phyloP scores from a whole-genome alignment of 2,113 vertebrate species.

The Nerophis lumbriciformis region DNA sequence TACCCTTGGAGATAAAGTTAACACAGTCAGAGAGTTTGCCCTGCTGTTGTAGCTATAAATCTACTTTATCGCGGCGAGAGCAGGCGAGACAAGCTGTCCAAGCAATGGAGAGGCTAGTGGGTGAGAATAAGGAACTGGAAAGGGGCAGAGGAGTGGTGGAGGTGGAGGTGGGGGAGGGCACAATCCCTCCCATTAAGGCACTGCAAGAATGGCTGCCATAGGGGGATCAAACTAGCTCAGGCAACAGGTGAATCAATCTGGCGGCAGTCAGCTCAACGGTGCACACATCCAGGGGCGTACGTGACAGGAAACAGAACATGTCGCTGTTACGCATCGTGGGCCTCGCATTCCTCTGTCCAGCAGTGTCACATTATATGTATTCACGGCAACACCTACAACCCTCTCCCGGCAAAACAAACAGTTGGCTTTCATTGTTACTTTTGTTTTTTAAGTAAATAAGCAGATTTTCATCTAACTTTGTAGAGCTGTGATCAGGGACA shows the following conservation, averaged over 20 bases:
- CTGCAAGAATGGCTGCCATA: constrained; percentile 25
- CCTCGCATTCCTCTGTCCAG: constrained; percentile 28
- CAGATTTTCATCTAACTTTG: too few species aligned
- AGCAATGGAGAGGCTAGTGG: not conserved
- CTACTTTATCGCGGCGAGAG: constrained; percentile 49
- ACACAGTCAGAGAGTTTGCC: constrained; percentile 63
- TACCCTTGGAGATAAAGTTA: constrained; percentile 70
- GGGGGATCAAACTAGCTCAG: constrained; percentile 59
- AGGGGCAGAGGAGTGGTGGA: not conserved
- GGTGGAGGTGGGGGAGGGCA: not conserved
- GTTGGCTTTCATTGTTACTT: too few species aligned
- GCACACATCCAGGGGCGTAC: constrained; percentile 44
- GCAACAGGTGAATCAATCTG: constrained; percentile 69
- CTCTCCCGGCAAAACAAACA: too few species aligned
- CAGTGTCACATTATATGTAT: constrained; percentile 36
- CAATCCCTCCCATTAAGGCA: constrained; percentile 22
- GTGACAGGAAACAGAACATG: constrained; percentile 57
- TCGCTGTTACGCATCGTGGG: constrained; percentile 31
- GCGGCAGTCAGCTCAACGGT: constrained; percentile 41
- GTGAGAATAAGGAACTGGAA: constrained; percentile 3
- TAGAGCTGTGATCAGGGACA: too few species aligned
- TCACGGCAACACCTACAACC: not conserved
- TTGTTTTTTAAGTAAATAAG: too few species aligned
- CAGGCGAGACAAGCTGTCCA: constrained; percentile 8
- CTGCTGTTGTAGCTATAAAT: constrained; percentile 58